A percentile compares a stretch with the other conserved stretches of the same genome.
phyloP scores from a whole-genome alignment of 1,140 invertebrate genomes.

The Temnothorax nylanderi region DNA sequence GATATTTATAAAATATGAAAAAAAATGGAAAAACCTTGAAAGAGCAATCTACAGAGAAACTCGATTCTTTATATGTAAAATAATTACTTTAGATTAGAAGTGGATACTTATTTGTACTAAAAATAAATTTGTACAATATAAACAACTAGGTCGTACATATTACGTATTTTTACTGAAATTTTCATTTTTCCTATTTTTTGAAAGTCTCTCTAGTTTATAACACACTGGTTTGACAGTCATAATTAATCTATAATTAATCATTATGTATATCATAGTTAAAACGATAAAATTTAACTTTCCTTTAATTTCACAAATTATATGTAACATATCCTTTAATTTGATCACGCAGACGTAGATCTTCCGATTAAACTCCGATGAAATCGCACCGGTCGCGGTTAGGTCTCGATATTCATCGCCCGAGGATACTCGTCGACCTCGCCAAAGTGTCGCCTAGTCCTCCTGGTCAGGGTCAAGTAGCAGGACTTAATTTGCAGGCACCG shows the following conservation, averaged over 20 bases:
- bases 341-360: no score
- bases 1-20: not conserved
- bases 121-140: not conserved
- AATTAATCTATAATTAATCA: not conserved
- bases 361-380: not conserved
- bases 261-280: not conserved
- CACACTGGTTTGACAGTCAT: not conserved
- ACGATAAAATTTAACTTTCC: not conserved
- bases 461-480: slow-evolving; percentile 46
- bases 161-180: not conserved
- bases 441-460: slow-evolving; percentile 7
- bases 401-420: not conserved
- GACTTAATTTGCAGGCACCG: slow-evolving; percentile 42
- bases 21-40: not conserved
- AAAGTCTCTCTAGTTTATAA: not conserved
- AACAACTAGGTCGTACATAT: not conserved
- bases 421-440: slow-evolving; percentile 7
- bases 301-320: not conserved
- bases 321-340: no score
- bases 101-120: not conserved
- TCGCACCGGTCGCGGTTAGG: not conserved
- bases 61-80: not conserved
- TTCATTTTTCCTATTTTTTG: not conserved
- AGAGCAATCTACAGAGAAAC: not conserved
- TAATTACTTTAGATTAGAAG: slow-evolving; percentile 1